Evolutionary conservation across 2,888 invertebrate genomes (phyloP), one percentile per base, ranked within the genome.

Genomic region (Diachrysia chrysitis): DNA sequence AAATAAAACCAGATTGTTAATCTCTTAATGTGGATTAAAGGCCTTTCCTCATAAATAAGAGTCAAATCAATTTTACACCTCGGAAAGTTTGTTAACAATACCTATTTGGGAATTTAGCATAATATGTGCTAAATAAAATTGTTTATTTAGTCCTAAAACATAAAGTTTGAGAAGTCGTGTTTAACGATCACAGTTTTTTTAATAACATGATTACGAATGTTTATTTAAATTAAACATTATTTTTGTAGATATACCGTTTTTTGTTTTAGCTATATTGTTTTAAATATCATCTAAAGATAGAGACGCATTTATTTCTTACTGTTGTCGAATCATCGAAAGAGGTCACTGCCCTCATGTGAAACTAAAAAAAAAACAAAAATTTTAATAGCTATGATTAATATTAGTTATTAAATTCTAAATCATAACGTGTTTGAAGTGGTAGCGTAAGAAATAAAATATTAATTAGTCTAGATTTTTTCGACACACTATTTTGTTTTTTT

Each of bases 381-480:
- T 61, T 73, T 66, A 65, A 76, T 78, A 60, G 56, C 57, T 53
- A 59, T 62, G 48, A 71, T 78, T 72, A 69, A 67, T 66, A 63
- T 51, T 61, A 79, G 29, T 76, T 74, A 76, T 19, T 58, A 46
- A 46, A 53, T 56, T 67, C 57, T 63, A 57, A 67, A 62, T 71
- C 51, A 65, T 63, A 63, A 67, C 55, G 68, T 80, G 67, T 74
- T 66, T 63, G 35, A 46, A 66, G 29, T 54, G 48, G 59, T 66
- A 62, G 57, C n/a, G 55, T 56, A 62, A 69, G 63, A 72, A 59
- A 72, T 63, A 63, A 75, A 70, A 56, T 65, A 65, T 74, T 74
- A 67, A 74, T 71, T 76, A 71, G 58, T 58, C 58, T 59, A 63
- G 25, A 58, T 71, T 58, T 53, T 60, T 69, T 75, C 48, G 48